These are phyloP conservation scores for Brachypalpus laphriformis DNA, from an alignment of 2,888 invertebrate species.

Conservation along the genomic window DNA sequence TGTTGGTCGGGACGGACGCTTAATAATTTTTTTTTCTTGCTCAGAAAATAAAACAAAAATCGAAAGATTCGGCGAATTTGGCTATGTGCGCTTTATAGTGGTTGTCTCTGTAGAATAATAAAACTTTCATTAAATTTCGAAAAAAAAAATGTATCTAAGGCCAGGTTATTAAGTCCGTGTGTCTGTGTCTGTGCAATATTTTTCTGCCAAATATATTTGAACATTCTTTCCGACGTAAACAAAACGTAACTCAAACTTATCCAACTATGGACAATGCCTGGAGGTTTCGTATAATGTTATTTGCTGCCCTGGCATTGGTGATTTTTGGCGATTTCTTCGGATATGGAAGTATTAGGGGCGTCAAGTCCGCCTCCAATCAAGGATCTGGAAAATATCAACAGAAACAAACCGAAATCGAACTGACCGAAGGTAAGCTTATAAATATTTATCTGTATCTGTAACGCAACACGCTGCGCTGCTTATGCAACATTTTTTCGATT, in stretches of 20 bases:
- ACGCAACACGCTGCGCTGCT: slow-evolving; percentile 35
- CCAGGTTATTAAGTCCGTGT: neutral
- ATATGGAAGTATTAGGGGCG: slow-evolving; percentile 80
- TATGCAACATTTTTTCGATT: slow-evolving; percentile 70
- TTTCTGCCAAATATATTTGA: neutral
- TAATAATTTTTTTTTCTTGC: neutral
- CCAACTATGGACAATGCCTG: slow-evolving; percentile 81
- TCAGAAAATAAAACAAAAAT: neutral
- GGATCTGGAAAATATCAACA: slow-evolving; percentile 80
- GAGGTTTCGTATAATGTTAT: slow-evolving; percentile 82
- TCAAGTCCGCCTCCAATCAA: slow-evolving; percentile 80
- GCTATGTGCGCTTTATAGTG: slow-evolving; percentile 4
- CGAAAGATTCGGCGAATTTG: slow-evolving; percentile 3
- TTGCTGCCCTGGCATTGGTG: slow-evolving; percentile 80
- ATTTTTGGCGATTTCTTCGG: slow-evolving; percentile 82
- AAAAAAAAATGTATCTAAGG: slow-evolving; percentile 11
- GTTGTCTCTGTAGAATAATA: neutral
- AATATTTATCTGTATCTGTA: slow-evolving; percentile 32
- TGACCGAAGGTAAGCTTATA: slow-evolving; percentile 81
- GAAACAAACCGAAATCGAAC: slow-evolving; percentile 81
- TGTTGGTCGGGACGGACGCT: slow-evolving; percentile 51
- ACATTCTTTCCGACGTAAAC: neutral
- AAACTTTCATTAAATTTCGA: slow-evolving; percentile 7
- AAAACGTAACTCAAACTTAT: slow-evolving; percentile 1
- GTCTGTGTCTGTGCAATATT: neutral